Evolutionary conservation across 2,113 vertebrate species (phyloP).

Genomic region (Chiloscyllium plagiosum): DNA sequence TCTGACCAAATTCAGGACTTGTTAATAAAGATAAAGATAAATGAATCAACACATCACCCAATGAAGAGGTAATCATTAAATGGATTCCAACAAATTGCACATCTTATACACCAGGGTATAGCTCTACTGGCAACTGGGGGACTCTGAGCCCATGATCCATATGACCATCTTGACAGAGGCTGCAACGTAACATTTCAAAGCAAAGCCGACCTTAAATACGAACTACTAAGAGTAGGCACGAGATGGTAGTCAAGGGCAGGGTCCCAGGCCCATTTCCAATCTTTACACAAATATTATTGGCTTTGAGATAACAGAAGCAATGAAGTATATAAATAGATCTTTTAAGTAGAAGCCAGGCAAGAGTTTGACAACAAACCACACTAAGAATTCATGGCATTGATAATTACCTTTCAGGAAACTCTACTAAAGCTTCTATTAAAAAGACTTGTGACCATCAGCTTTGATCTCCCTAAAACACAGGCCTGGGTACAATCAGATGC

Average conservation of each 20-base stretch:
- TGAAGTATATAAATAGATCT: neutral
- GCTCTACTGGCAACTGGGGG: neutral
- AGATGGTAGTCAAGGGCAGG: neutral
- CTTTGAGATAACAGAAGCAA: neutral
- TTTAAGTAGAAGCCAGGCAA: neutral
- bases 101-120: neutral
- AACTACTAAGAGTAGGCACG: neutral
- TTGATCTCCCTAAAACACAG: neutral
- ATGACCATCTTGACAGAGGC: neutral
- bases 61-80: neutral
- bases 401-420: neutral
- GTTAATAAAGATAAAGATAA: neutral
- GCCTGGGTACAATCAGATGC: neutral
- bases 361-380: neutral
- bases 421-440: neutral
- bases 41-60: too few relatives aligned
- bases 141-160: neutral
- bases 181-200: neutral
- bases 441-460: neutral
- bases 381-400: neutral
- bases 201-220: neutral
- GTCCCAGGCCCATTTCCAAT: neutral
- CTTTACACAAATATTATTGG: neutral
- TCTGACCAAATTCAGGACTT: neutral
- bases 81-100: neutral